Base-by-base conservation (phyloP, 1,140 invertebrate genomes). In the Piezodorus guildinii region DNA sequence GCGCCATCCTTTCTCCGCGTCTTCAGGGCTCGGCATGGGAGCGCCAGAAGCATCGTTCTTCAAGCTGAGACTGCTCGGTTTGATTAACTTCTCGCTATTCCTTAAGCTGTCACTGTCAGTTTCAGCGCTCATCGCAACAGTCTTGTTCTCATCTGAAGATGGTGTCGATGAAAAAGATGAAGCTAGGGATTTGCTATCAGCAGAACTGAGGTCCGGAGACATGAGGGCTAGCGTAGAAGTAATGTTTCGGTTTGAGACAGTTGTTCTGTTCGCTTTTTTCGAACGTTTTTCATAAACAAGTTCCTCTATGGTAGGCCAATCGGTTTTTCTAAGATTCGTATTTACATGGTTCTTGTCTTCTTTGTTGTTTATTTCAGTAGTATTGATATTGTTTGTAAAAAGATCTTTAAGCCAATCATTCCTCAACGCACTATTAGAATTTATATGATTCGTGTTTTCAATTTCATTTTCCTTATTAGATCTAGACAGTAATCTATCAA, bases 1-100 rank as follows among this genome's bases (percentile, higher is more conserved):
- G 9, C 65, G 59, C 65, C 65, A 68, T 4, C 67, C 67, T 45
- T 68, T 66, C 25, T 69, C 68, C 17, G 64, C 70, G 56, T 71
- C 70, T 67, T 71, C 70, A 44, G 10, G 65, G 52, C 16, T 30
- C 23, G 23, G 51, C 49, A 62, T 56, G 34, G 59, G 59, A 21
- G 25, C 27, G 14, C 23, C 23, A 2, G 21, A 27, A n/a, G 23
- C 15, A 51, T 27, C 62, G 10, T 54, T 43, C n/a, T 45, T 46
- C 10, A 39, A 39, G 12, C 12, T 39, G 6, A 39, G 5, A 8
- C 17, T 17, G 43, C 16, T 60, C 34, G 34, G 34, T 12, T 39
- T 39, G 34, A 10, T 1, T 12, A 39, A 39, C 34, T 39, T 30
- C 34, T 51, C 19, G 25, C 25, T 27, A 59, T 45, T 45, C 12